Evolutionary conservation across 1,140 invertebrate genomes (phyloP), one percentile per base, ranked within the genome.

Genomic region (Plectus sambesii): DNA sequence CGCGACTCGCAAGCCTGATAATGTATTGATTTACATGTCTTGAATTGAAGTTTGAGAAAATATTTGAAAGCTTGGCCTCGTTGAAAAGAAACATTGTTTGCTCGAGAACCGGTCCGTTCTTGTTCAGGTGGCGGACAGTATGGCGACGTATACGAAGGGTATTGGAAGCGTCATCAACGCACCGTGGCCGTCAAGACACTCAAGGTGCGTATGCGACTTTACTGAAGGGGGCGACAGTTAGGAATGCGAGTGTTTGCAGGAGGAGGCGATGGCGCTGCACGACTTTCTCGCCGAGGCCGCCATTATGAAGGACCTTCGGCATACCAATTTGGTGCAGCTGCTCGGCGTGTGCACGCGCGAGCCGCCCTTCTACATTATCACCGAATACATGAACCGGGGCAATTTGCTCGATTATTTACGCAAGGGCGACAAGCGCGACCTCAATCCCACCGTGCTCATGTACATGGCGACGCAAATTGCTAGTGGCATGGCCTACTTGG

Each of bases 271-370:
- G 93, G 89, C 89, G 2, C 74, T 98, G 35, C 94, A 97, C 74
- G 94, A 99, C 70, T 99, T 99, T 72, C 74, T 99, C 15, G 92
- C 94, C 70, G 94, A 99, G 74, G 94, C 94, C 4, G 81, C 85
- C 45, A 96, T 99, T 40, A 99, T 99, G 93, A 99, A 99, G 70
- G 89, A 94, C 73, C 93, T 99, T 87, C 89, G 92, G 66, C 94
- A 99, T 75, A 85, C 87, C 5, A 99, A 99, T 77, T 75, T 99
- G 51, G 92, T 99, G 43, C 89, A 97, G 74, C 76, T 99, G 48
- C 78, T 97, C 58, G 87, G 76, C 56, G 90, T 98, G 24, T 98
- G 92, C 73, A 98, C 90, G 0, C 74, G 89, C 24, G 90, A 97
- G 71, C 88, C 90, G 3, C 93, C 93, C 0, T 97, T 97, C 73